Base-by-base conservation (phyloP, 2,113 vertebrate species). In the Strix aluco region DNA sequence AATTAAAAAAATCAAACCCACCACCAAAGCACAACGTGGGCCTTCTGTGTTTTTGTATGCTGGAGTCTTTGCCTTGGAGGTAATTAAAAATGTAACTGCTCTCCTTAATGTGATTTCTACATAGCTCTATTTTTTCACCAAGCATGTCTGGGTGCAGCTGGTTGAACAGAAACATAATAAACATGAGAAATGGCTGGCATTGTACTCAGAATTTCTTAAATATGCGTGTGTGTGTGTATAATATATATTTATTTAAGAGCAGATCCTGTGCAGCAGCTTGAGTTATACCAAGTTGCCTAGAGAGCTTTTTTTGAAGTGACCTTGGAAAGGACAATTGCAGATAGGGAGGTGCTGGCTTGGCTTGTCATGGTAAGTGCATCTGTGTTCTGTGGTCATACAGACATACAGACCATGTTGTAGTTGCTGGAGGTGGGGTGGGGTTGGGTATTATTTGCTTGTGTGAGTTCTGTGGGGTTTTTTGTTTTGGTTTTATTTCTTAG, bases 71-170 rank as follows among this genome's bases (percentile, higher is more conserved):
- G 95, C 94, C 92, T 93, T 65, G 91, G 90, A 97, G 88, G 92
- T 96, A 96, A 96, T 97, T 97, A 91, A 89, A 96, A 96, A 88
- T 92, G 38, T 77, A 69, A 38, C 71, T 65, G 73, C 66, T 96
- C 52, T 89, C 55, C 32, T 77, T 84, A 92, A 91, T 65, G 71
- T 81, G 49, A 51, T 94, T 96, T 95, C 34, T 78, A 21, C 72
- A 25, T 59, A 90, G 82, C 94, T 83, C 40, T 81, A 38, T 57
- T 93, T 87, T 94, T 94, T 75, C 40, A 78, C 70, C 36, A 46
- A 63, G 52, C 61, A 0, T 66, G 58, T 79, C 57, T 95, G 83
- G 11, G 12, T 93, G 79, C 95, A 95, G 86, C 87, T 95, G 89
- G 77, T 59, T 66, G 72, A 81, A 75, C 29, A 38, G 71, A 96